Evolutionary conservation across 2,888 invertebrate species (phyloP), one percentile per base, ranked within the genome.

Genomic region (Sinohyriopsis cumingii): DNA sequence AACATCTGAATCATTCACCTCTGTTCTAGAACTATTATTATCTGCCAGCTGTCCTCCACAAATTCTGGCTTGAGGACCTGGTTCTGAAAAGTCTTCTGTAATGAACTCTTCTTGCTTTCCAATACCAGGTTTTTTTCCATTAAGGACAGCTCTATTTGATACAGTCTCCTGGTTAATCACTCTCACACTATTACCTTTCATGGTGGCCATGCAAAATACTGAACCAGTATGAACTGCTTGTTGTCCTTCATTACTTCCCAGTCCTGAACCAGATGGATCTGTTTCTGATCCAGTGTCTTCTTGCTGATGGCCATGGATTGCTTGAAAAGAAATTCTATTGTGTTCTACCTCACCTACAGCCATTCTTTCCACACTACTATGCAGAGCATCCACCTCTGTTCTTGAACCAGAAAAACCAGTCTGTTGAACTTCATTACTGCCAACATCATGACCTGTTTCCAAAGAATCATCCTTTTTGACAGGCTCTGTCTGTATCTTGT

Each of bases 261-360:
- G 12, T 22, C 20, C 28, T 53, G 9, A n/a, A 54, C 45, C 53
- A 20, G 53, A 54, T 45, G 22, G 22, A 63, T 6, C 22, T 18
- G 28, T 53, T 19, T 63, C 20, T 54, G 53, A n/a, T n/a, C 18
- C 20, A 19, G 19, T 3, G 24, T 53, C 63, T 24, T 6, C 22
- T 53, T 63, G 53, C n/a, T 19, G 54, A 55, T 15, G 5, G 55
- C 20, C 53, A 20, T 18, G 54, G 7, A 4, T 20, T 54, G n/a
- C 28, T 53, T 64, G 24, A 54, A 55, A 24, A 18, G 55, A n/a
- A 22, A 45, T 53, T 66, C 45, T 60, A 19, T 56, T 33, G 25
- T 28, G 61, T 55, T 62, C 61, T 7, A 67, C 24, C 12, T 61
- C 62, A 4, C 22, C 60, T 22, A 59, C 64, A 59, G 53, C 24